Conservation (phyloP, 2,113 vertebrate genomes). For the Gnathonemus echidnorhynchus region DNA sequence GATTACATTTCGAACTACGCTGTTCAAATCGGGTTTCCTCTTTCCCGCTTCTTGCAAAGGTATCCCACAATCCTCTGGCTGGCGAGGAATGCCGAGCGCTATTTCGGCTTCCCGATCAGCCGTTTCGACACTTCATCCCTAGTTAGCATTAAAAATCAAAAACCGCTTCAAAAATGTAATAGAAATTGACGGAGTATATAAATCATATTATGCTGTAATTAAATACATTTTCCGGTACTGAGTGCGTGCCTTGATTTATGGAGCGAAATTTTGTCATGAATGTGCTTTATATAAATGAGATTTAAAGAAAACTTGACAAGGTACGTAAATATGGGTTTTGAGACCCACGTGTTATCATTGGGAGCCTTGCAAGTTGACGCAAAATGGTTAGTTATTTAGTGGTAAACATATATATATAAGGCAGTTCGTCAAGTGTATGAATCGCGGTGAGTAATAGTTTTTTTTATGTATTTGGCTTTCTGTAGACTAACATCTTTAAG, state of each 20-base stretch:
- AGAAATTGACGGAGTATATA: not conserved
- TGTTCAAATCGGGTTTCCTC: slow-evolving; percentile 23
- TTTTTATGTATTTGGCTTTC: not conserved
- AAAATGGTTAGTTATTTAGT: not conserved
- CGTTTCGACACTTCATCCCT: slow-evolving; percentile 33
- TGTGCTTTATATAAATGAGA: slow-evolving; percentile 30
- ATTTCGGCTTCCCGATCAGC: not conserved
- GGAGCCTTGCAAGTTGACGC: not conserved
- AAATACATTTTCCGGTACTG: not conserved
- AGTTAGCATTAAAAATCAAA: not conserved
- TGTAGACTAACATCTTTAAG: not conserved
- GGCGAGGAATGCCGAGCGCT: not conserved
- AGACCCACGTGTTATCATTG: not conserved
- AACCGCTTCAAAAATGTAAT: not conserved
- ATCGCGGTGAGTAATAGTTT: not conserved
- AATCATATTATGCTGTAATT: not conserved
- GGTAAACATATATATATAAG: no score
- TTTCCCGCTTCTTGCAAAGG: slow-evolving; percentile 46
- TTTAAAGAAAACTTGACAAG: not conserved
- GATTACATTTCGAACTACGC: not conserved
- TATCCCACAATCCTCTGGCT: not conserved
- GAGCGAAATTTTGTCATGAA: slow-evolving; percentile 31
- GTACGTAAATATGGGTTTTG: not conserved
- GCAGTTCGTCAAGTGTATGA: not conserved
- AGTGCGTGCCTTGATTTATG: not conserved